Evolutionary conservation across 2,888 invertebrate species (phyloP), one percentile per base, ranked within the genome.

Genomic region (Lasioglossum morio): DNA sequence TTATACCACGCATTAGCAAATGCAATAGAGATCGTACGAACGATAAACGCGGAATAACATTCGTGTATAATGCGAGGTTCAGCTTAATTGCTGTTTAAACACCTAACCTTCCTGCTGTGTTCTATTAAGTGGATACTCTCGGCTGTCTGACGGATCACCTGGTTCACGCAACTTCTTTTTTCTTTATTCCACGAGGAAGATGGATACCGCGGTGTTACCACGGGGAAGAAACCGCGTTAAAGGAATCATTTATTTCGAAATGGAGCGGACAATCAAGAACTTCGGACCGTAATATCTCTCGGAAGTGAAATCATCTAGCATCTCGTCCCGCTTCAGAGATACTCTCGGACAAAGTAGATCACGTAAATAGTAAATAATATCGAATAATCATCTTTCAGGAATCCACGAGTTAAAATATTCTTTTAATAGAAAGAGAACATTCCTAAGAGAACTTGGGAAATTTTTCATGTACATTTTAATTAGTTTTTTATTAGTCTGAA

Each of bases 71-170:
- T 30, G 66, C 66, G 66, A 34, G 66, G 66, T 66, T 66, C 66
- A 19, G 66, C 66, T 66, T 66, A 66, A 66, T 66, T 66, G 34
- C 66, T 66, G 66, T 66, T 66, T 66, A 66, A 66, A 66, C 34
- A 66, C 66, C 66, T 23, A 66, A 66, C 66, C 66, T 66, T 4
- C 66, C 66, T 66, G 66, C 66, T 34, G 30, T 66, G 34, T 34
- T 66, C 66, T 66, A 66, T 66, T 66, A 66, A 66, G 66, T 34
- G 66, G 63, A 66, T 66, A 66, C 66, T 66, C 66, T 66, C 66
- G 34, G 8, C 7, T 30, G 34, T 66, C 30, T 34, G 66, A 66
- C 66, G 66, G 34, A 66, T 66, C 66, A 34, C 66, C 66, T 66
- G 66, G 19, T 66, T 34, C 66, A 34, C 34, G 34, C 23, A 66